These are phyloP conservation scores for Onychomys arenicola DNA, from an alignment of 2,797 vertebrate genomes.

Conservation along the genomic window DNA sequence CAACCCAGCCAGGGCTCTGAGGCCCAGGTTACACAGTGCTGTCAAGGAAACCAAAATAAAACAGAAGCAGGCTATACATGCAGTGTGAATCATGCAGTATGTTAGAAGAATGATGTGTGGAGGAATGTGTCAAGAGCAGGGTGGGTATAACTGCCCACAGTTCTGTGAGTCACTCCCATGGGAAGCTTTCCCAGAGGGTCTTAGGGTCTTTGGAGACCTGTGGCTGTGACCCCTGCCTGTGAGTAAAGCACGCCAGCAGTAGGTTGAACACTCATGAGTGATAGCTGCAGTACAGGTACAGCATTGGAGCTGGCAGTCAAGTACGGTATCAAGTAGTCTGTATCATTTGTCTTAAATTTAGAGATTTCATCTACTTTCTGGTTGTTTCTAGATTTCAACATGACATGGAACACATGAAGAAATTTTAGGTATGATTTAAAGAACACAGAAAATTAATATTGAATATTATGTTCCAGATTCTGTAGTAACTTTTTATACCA, in stretches of 20 bases:
- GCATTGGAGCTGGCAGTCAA: neutral
- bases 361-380: neutral
- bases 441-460: slow-evolving; percentile 22
- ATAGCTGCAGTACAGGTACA: neutral
- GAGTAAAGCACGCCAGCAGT: neutral
- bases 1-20: neutral
- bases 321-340: neutral
- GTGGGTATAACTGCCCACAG: neutral
- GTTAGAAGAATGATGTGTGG: neutral
- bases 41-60: slow-evolving; percentile 15
- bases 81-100: neutral
- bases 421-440: slow-evolving; percentile 28
- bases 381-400: slow-evolving; percentile 34
- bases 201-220: neutral
- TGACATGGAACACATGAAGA: neutral
- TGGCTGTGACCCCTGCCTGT: neutral
- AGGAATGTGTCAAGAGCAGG: neutral
- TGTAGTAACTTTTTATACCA: neutral
- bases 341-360: neutral
- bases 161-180: neutral
- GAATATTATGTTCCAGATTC: neutral
- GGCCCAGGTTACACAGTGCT: neutral
- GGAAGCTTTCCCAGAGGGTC: neutral
- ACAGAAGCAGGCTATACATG: neutral
- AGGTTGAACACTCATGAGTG: neutral